These are phyloP conservation scores for Oppia nitens DNA, from an alignment of 1,140 invertebrate species.

Conservation along the genomic window DNA sequence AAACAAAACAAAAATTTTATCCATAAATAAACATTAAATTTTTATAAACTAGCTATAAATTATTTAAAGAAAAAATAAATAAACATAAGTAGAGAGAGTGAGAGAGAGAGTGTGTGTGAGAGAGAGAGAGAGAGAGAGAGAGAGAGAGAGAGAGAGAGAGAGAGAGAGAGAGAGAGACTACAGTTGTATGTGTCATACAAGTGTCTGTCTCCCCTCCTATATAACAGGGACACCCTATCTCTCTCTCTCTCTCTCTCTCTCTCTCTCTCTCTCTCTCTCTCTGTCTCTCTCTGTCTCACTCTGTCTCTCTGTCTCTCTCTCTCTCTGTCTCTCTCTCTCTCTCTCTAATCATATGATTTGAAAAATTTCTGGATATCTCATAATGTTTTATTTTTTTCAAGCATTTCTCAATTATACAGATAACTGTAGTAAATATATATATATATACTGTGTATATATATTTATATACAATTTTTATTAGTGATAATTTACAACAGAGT, in stretches of 20 bases:
- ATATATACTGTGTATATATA: no score
- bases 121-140: background rate
- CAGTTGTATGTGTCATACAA: background rate
- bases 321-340: constrained; percentile 12
- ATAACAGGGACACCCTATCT: background rate
- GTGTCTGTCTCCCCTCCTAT: background rate
- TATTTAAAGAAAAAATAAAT: background rate
- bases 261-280: no score
- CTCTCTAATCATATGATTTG: no score
- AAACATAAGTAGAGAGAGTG: background rate
- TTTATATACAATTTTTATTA: no score
- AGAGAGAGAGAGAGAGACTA: background rate
- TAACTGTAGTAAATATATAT: no score
- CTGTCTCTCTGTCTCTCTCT: background rate
- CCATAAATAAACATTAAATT: no score
- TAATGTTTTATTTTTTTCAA: no score
- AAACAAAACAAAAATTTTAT: no score
- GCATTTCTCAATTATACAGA: no score
- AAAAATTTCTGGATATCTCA: no score
- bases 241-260: background rate
- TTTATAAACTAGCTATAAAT: background rate
- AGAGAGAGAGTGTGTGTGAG: background rate
- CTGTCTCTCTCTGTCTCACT: no score
- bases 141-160: background rate
- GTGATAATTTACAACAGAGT: no score